phyloP scores from a whole-genome alignment of 1,140 invertebrate genomes.

The Pseudomyrmex dendroicus region DNA sequence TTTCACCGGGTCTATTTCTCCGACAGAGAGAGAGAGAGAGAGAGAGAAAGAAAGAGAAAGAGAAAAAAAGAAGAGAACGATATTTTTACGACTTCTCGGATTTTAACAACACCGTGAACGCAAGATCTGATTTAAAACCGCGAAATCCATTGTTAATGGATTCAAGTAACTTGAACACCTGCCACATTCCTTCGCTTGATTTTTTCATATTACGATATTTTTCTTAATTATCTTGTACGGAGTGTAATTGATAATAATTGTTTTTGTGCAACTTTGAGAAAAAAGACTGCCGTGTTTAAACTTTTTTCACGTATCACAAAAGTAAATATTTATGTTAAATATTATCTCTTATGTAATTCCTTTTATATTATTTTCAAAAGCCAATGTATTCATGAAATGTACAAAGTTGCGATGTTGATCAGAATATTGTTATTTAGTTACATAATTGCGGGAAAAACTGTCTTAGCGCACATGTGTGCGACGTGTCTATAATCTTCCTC shows the following conservation, averaged over 20 bases:
- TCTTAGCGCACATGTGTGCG: not conserved
- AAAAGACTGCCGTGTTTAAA: not conserved
- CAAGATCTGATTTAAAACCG: not conserved
- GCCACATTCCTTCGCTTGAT: not conserved
- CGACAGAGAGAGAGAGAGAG: too few species aligned
- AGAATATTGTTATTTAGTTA: not conserved
- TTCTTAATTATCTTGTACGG: not conserved
- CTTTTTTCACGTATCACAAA: constrained; percentile 18
- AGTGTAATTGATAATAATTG: constrained; percentile 19
- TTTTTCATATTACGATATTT: constrained; percentile 15
- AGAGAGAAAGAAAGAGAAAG: too few species aligned
- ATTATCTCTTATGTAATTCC: not conserved
- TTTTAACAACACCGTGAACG: constrained; percentile 22
- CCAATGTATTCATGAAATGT: not conserved
- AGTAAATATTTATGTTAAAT: constrained; percentile 18
- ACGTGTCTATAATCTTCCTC: not conserved
- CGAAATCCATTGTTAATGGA: not conserved
- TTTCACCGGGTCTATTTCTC: constrained; percentile 34
- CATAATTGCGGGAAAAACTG: not conserved
- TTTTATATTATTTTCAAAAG: not conserved
- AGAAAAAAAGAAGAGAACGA: not conserved
- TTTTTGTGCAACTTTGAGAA: not conserved
- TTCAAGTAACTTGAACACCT: constrained; percentile 15
- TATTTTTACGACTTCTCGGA: constrained; percentile 45
- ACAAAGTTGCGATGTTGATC: not conserved